Percentiles rank a stretch among this genome's conserved stretches.
These are phyloP conservation scores for Parnassius orleans DNA, from an alignment of 2,888 invertebrate species.

Conservation along the genomic window DNA sequence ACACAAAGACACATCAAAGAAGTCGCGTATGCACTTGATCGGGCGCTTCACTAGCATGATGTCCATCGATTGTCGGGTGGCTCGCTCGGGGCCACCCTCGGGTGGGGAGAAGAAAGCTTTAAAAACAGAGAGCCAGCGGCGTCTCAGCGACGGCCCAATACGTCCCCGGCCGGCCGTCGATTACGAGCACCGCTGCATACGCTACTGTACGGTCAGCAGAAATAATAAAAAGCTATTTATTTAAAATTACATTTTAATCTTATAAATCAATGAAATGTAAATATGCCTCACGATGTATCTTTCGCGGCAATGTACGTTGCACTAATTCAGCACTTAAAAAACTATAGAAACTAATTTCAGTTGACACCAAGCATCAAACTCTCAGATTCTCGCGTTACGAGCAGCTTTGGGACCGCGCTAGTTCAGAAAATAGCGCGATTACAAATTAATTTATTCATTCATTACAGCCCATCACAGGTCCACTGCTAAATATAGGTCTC, in stretches of 20 bases:
- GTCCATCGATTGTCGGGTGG: constrained; percentile 70
- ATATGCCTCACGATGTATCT: no score
- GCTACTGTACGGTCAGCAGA: constrained; percentile 48
- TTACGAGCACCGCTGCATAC: constrained; percentile 67
- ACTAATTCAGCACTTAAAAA: no score
- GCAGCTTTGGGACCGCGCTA: no score
- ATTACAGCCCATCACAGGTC: no score
- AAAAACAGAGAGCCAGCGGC: constrained; percentile 59
- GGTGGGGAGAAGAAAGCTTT: constrained; percentile 48
- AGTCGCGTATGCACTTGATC: constrained; percentile 77
- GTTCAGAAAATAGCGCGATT: no score
- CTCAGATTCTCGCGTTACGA: no score
- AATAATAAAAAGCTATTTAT: background rate
- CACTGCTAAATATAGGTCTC: no score
- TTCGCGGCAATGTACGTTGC: no score
- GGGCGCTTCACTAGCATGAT: constrained; percentile 65
- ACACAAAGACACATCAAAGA: constrained; percentile 71
- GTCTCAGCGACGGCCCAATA: constrained; percentile 77
- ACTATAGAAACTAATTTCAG: no score
- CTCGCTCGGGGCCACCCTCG: constrained; percentile 32
- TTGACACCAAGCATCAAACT: no score
- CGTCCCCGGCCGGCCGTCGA: constrained; percentile 77
- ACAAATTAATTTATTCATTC: no score
- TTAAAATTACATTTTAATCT: background rate
- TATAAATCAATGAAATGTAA: background rate